Conservation (phyloP, 2,888 invertebrate genomes). For the Mactromeris polynyma region DNA sequence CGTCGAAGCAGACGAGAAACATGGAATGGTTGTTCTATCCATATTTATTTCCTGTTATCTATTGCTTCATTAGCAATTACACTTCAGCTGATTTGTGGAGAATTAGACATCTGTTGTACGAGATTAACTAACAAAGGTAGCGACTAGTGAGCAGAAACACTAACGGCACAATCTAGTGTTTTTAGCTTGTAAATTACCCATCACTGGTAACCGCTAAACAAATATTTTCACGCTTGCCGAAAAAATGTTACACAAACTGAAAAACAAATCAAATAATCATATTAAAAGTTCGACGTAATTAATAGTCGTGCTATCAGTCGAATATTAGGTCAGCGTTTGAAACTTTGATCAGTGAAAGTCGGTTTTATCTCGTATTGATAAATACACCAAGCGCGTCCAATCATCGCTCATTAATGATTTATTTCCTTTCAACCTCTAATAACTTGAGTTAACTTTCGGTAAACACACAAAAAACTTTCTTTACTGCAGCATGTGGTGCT, state of each 20-base stretch:
- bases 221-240: slow-evolving; percentile 9
- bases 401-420: slow-evolving; percentile 1
- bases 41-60: slow-evolving; percentile 43
- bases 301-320: background rate
- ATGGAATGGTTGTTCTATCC: slow-evolving; percentile 31
- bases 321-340: slow-evolving; percentile 41
- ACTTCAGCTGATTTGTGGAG: slow-evolving; percentile 47
- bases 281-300: slow-evolving; percentile 33
- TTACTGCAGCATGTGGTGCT: background rate
- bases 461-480: background rate
- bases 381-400: background rate
- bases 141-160: slow-evolving; percentile 20
- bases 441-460: background rate
- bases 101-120: slow-evolving; percentile 47
- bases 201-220: slow-evolving; percentile 6
- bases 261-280: slow-evolving; percentile 5
- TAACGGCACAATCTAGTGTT: slow-evolving; percentile 4
- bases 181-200: slow-evolving; percentile 20
- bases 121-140: slow-evolving; percentile 38
- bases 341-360: slow-evolving; percentile 66
- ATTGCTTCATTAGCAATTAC: slow-evolving; percentile 45
- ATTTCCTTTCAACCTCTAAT: background rate
- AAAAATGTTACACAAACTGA: background rate
- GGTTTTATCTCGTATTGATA: slow-evolving; percentile 22
- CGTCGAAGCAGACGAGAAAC: slow-evolving; percentile 18